Base-by-base conservation (phyloP, 2,113 vertebrate genomes). In the Elephantulus edwardii region DNA sequence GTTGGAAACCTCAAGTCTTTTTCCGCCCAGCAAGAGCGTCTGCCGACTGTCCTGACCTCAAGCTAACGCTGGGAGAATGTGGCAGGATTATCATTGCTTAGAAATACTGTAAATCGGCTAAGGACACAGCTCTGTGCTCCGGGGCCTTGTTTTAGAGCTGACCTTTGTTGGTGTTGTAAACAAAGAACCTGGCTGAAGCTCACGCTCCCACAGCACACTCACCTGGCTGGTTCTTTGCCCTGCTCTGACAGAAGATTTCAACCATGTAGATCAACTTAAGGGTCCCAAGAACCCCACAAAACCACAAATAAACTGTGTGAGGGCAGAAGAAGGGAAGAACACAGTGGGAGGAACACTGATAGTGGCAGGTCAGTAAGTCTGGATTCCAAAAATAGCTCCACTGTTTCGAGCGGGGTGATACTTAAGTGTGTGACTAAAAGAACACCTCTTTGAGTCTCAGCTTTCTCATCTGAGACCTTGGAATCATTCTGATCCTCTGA, bases 381-480 rank as follows among this genome's bases (percentile, higher is more conserved):
- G 64, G 16, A 88, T 75, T 60, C 70, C 60, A 50, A 58, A 46
- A 17, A 33, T 26, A 82, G 62, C 8, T 72, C 46, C 16, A n/a
- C 28, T 6, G 13, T 50, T 62, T 82, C 81, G 38, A 28, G 14
- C 0, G 2, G 8, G 8, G 38, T 28, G 80, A 54, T 62, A 10
- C 30, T 6, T n/a, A n/a, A n/a, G n/a, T 30, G 48, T 46, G 70
- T n/a, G 48, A 72, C 26, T 56, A 33, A 22, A 20, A n/a, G 0
- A 11, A 20, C 17, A 54, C 42, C 35, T 71, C 64, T 79, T 33
- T 14, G 48, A 79, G 56, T 75, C 86, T 91, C 66, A 5, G 66
- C 68, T 72, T 84, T 16, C 62, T 92, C 64, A 35, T 72, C 74
- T 72, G 77, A 66, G 64, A 83, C 90, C 52, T 44, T 83, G 84